Base-by-base conservation (phyloP, 2,888 invertebrate genomes). In the Aelia acuminata region DNA sequence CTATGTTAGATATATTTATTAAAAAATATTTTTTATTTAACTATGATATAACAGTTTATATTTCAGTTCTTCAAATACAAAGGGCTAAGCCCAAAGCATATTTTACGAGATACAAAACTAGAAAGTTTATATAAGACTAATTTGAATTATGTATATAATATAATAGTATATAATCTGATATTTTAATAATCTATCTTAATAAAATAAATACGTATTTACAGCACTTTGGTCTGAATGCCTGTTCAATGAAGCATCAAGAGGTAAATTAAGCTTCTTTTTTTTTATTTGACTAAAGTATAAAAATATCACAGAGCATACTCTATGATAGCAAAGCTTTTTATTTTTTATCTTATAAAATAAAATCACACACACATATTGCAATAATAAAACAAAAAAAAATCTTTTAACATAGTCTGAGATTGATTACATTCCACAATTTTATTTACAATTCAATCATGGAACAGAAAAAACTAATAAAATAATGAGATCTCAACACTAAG, bases 191-290 rank as follows among this genome's bases (percentile, higher is more conserved):
- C 39, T 57, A 47, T 84, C 43, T 35, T 88, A 22, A 80, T 53
- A 84, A 84, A 53, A 84, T 35, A 84, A 50, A 88, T 84, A 88
- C 57, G 48, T 88, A 88, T 88, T 84, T 88, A 84, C 84, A 88
- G 47, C 57, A 53, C 63, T 84, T 84, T 88, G 53, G 48, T 88
- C 80, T 88, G 49, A 39, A 85, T 85, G 53, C 39, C 39, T 85
- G 43, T 80, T 47, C 39, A 80, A 35, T 43, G n/a, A 80, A 80
- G 80, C 80, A 80, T 80, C 80, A 43, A 80, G 80, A 80, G 80
- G 80, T 80, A 80, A 80, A 80, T 80, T n/a, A 80, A 80, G 80
- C 80, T n/a, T 43, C 18, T 63, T 35, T 35, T 63, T 70, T 70
- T 70, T 31, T 70, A 80, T 80, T 80, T 80, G 80, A 80, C 80